Evolutionary conservation across 2,888 invertebrate genomes (phyloP), one percentile per base, ranked within the genome.

Genomic region (Tholera decimalis): DNA sequence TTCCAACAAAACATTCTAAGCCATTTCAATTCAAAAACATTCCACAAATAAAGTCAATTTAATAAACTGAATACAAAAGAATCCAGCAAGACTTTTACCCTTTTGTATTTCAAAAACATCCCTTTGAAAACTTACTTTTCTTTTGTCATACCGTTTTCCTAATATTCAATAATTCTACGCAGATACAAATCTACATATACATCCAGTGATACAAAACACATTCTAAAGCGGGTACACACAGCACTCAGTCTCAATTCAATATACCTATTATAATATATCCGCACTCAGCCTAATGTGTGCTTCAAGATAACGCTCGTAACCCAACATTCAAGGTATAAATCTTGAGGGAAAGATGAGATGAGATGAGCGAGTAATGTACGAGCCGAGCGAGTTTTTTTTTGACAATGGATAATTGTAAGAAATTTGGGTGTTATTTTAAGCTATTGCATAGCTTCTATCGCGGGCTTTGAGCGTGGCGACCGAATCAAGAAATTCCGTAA

Each of bases 201-300:
- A 3, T 39, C 53, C 53, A 69, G 59, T 58, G 20, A 26, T 30
- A 58, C 68, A 50, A 75, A 75, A 68, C 54, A 75, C 35, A 46
- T 71, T 57, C 49, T 30, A 46, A 75, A 59, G 20, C 47, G 20
- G 43, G 53, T 39, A 70, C n/a, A 53, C 77, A 53, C 66, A 37
- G 77, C 72, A 77, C 77, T 73, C 62, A 57, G n/a, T 9, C 22
- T 49, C 77, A 70, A 73, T 73, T 70, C 72, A 76, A 73, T 73
- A 76, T 70, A n/a, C n/a, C n/a, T n/a, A 74, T 66, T 70, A 74
- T 41, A 67, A 59, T 59, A 75, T 59, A 73, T 76, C 70, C 62
- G 77, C 71, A 76, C 61, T 76, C 77, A 57, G 49, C 41, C 41
- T 76, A 76, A 73, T 73, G 72, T 56, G 77, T 76, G 43, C 71